Base-by-base conservation (phyloP, 2,797 vertebrate genomes). In the Emys orbicularis region DNA sequence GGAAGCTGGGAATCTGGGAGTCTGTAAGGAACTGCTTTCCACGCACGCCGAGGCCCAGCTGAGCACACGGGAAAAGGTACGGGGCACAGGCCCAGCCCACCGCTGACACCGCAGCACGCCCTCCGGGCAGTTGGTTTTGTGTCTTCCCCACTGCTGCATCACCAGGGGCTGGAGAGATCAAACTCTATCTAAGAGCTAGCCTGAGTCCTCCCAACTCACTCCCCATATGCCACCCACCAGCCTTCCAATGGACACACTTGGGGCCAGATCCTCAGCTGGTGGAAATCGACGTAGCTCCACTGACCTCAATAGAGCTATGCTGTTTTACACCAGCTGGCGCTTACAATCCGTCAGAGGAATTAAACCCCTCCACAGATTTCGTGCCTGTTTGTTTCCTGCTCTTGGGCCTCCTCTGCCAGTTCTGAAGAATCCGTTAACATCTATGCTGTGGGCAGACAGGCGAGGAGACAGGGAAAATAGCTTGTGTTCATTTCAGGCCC, bases 21-120 rank as follows among this genome's bases (percentile, higher is more conserved):
- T 97, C 27, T 96, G 96, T 59, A 98, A 97, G 95, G 98, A 98
- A 77, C 96, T 98, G 12, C 96, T 98, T 52, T 94, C 95, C 44
- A 61, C 89, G 23, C 92, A 95, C 72, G 80, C 97, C 25, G 97
- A 97, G 37, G 59, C 94, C 15, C 98, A 98, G 87, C 95, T 98
- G 52, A 91, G 76, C 76, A 90, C 96, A 21, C 92, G 90, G 81
- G 97, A 89, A 84, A 93, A 93, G 44, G 98, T 98, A 97, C 89
- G 83, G n/a, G 47, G 6, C 34, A 25, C 18, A 12, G 2, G 50
- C 54, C 19, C 25, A 83, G 5, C 23, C 15, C 54, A 19, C 37
- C 4, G 41, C 54, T 27, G n/a, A 41, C 81, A 27, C 52, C 12
- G 7, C 25, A 2, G 37, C 72, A 13, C 6, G 1, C 23, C 68